Evolutionary conservation across 2,113 vertebrate genomes (phyloP), one percentile per base, ranked within the genome.

Genomic region (Seriola aureovittata): DNA sequence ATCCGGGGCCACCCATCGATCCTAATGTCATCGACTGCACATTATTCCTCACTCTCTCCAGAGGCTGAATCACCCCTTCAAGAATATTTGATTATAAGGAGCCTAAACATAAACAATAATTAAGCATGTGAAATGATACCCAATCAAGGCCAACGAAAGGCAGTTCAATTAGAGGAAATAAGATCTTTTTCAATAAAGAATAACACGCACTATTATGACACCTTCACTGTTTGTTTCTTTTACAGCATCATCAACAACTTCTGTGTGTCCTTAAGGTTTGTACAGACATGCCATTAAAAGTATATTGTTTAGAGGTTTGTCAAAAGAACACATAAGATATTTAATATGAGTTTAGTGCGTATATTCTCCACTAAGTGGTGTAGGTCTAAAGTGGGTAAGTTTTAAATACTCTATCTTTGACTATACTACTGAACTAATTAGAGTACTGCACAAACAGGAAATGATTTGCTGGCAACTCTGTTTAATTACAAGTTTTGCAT

Each of bases 1-100:
- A 69, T 91, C 69, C 38, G 23, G 78, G 81, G 66, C 65, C 71
- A 17, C 82, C 66, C 82, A 88, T 88, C 62, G 86, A 91, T 92
- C 71, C 74, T 8, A 59, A 40, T 3, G 36, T 75, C 65, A 87
- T 82, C 40, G 46, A 85, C 78, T 63, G 71, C 63, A 80, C 57
- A 59, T 80, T 85, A 85, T 67, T 69, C 25, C 80, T 16, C 34
- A 8, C 36, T 59, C 59, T 78, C 66, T 70, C n/a, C 32, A 17
- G 73, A 82, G 65, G 38, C 16, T 10, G 8, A 74, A 71, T 25
- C 75, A 86, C 32, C 85, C 65, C 50, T 71, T 82, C 59, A 59
- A 23, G 65, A 87, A 86, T 89, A 78, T 90, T 62, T 85, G 64
- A 88, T 88, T 62, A 74, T 63, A 38, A 4, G 32, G 50, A 58